These are phyloP conservation scores for Drosophila emarginata DNA, from an alignment of 2,888 invertebrate species.

Conservation along the genomic window DNA sequence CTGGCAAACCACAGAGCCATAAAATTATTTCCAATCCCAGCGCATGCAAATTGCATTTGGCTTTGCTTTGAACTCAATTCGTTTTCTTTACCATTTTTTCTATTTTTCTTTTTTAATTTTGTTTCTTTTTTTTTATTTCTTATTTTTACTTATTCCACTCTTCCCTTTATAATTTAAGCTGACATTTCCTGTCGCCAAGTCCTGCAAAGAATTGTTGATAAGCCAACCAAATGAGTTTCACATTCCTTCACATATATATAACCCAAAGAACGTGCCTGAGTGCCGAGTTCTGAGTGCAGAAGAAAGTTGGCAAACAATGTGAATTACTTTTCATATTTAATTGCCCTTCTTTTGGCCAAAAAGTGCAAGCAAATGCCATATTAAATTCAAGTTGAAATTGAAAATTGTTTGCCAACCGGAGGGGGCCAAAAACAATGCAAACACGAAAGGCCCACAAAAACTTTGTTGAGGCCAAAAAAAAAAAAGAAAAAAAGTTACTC, in stretches of 20 bases:
- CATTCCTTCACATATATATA: neutral
- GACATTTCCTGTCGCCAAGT: constrained; percentile 29
- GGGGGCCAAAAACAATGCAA: constrained; percentile 46
- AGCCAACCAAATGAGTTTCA: constrained; percentile 35
- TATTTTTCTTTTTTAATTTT: neutral
- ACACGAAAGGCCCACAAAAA: constrained; percentile 47
- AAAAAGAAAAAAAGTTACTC: constrained; percentile 22
- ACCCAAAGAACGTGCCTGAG: constrained; percentile 26
- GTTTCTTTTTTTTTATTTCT: constrained; percentile 12
- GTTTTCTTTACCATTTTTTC: neutral
- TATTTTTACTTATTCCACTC: constrained; percentile 1
- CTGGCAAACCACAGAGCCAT: constrained; percentile 20
- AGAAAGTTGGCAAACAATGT: constrained; percentile 51
- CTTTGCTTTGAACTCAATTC: constrained; percentile 13
- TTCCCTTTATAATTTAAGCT: constrained; percentile 14
- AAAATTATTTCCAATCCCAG: constrained; percentile 37
- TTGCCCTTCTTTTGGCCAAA: constrained; percentile 52
- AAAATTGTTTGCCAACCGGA: constrained; percentile 33
- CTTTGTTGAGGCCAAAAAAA: constrained; percentile 26
- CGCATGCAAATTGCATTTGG: constrained; percentile 43
- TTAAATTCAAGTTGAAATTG: constrained; percentile 47
- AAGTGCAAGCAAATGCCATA: constrained; percentile 56
- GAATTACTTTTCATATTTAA: constrained; percentile 73
- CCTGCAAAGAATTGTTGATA: constrained; percentile 27
- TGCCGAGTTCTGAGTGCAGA: constrained; percentile 14